Evolutionary conservation across 2,113 vertebrate species (phyloP), one percentile per base, ranked within the genome.

Genomic region (Petrocephalus microphthalmus): DNA sequence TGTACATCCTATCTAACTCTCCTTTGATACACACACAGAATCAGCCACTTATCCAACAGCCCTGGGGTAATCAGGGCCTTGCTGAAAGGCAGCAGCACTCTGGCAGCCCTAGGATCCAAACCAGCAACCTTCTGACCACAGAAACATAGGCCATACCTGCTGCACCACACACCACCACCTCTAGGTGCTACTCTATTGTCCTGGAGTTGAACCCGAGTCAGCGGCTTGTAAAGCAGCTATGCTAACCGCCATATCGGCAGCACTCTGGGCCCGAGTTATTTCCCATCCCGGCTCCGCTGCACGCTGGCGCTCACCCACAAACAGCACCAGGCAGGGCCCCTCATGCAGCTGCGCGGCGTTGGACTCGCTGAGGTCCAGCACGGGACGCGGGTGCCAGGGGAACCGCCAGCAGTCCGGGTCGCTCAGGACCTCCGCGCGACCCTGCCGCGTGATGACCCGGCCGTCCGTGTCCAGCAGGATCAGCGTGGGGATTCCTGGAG

Each of bases 301-400:
- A 0, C 5, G 33, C 2, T 89, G 87, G 85, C 8, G 90, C 98
- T 89, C 96, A 99, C 98, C 98, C 92, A 99, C 98, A 89, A 99
- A 99, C 87, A 99, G 97, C 87, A 99, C 98, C 8, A 99, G 98
- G 93, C 98, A 99, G 87, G 98, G 98, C 8, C 98, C 98, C 93
- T 99, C 98, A 2, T 99, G 98, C 47, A 99, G 97, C 94, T 99
- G 98, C 91, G 96, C 97, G 0, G 98, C 97, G 0, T 98, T 99
- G 92, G 98, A 96, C 90, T 99, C 98, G 0, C 95, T 99, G 85
- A 99, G 97, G 93, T 99, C 97, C 83, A 98, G 96, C 90, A 99
- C 98, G 0, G 98, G 98, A 87, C 97, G 96, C 7, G 98, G 98
- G 93, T 99, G 97, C 98, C 98, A 99, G 0, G 98, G 98, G 89